Evolutionary conservation across 2,797 vertebrate species (phyloP), one percentile per base, ranked within the genome.

Genomic region (Pangasius sanitwongsei): DNA sequence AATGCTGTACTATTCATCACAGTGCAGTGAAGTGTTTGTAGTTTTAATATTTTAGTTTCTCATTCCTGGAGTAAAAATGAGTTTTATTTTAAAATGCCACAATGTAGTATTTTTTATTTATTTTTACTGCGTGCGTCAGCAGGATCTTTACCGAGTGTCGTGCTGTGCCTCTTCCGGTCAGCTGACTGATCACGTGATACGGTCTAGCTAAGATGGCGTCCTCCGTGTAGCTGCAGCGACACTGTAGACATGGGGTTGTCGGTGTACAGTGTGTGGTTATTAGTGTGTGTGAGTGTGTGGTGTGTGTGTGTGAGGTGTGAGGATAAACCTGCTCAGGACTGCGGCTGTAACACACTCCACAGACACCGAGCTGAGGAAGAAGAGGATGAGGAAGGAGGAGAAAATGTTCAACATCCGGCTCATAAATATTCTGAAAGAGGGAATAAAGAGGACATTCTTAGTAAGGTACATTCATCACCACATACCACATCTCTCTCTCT

Each of bases 141-240:
- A 55, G 25, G 13, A 50, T 15, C 13, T n/a, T 18, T 55, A 53
- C 12, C 4, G 11, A 31, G 15, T 0, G 2, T 37, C 13, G 31
- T 2, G 6, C 12, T 59, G 8, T 20, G 6, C 0, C 5, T 48
- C 23, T 86, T 77, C 55, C 15, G 18, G 87, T 85, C 93, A 95
- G 94, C 94, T 96, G 95, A 95, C 92, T 65, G 61, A 77, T 89
- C 95, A 96, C 94, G 91, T 97, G 96, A 95, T 90, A 86, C n/a
- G 28, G 72, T 12, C 89, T 31, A 90, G 92, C 93, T 95, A 96
- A 93, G 57, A 90, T 91, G 57, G 65, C 25, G 55, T 74, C 83
- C 87, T 70, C 89, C 83, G 87, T 86, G 92, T 82, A 57, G 18
- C 0, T 11, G 12, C 8, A 61, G 0, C 0, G 0, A 18, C 85